phyloP scores from a whole-genome alignment of 2,888 invertebrate species.

The Opisthograptis luteolata region DNA sequence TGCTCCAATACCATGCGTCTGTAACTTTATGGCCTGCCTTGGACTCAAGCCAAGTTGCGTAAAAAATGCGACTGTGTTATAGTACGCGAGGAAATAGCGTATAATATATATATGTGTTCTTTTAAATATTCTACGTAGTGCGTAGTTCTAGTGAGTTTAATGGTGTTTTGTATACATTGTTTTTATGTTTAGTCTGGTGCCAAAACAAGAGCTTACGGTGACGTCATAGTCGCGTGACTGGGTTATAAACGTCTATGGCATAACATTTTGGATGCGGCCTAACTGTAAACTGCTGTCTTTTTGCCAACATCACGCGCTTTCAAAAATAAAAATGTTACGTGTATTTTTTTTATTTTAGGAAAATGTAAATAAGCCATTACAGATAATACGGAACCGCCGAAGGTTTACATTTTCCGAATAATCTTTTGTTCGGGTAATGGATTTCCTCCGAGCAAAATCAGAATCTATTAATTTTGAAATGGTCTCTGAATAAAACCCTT shows the following conservation, averaged over 20 bases:
- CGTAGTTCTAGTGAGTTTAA: conserved; percentile 12
- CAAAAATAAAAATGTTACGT: conserved; percentile 6
- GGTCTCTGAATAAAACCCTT: conserved; percentile 26
- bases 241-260: conserved; percentile 1
- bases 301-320: neutral
- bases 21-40: conserved; percentile 40
- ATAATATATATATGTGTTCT: neutral
- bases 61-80: conserved; percentile 45
- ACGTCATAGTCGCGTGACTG: conserved; percentile 16
- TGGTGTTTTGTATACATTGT: conserved; percentile 11
- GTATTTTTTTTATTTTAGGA: conserved; percentile 1
- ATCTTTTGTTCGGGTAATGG: conserved; percentile 32
- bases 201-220: conserved; percentile 1
- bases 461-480: conserved; percentile 36
- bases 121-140: conserved; percentile 15
- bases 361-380: conserved; percentile 13
- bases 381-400: conserved; percentile 10
- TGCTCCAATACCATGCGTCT: conserved; percentile 42
- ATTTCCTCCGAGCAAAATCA: conserved; percentile 24
- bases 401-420: conserved; percentile 13
- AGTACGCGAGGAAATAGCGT: conserved; percentile 26
- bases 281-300: neutral
- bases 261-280: conserved; percentile 2
- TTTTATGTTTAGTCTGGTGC: conserved; percentile 10
- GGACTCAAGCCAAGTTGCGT: conserved; percentile 50